phyloP scores from a whole-genome alignment of 2,113 vertebrate species.

The Girardinichthys multiradiatus region DNA sequence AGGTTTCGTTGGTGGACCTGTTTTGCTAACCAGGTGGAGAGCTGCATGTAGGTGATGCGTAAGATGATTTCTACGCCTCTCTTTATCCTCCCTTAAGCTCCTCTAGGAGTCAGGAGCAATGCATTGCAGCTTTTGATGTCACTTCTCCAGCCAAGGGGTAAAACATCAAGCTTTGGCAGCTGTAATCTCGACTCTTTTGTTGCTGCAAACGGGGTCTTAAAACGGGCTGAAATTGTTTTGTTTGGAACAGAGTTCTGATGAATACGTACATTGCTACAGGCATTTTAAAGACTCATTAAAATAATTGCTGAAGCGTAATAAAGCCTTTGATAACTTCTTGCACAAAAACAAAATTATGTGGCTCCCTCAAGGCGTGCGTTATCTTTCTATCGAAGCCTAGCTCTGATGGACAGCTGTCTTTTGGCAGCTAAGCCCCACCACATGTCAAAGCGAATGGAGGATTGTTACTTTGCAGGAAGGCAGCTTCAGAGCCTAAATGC shows the following conservation, averaged over 20 bases:
- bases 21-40: constrained; percentile 50
- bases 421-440: constrained; percentile 27
- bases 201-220: constrained; percentile 58
- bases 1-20: constrained; percentile 35
- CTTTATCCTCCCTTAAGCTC: constrained; percentile 46
- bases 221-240: constrained; percentile 35
- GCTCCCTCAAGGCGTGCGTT: constrained; percentile 29
- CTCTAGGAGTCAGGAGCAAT: constrained; percentile 28
- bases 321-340: constrained; percentile 35
- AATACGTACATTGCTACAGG: constrained; percentile 31
- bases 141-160: constrained; percentile 47
- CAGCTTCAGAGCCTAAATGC: constrained; percentile 29
- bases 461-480: constrained; percentile 46
- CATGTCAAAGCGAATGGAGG: constrained; percentile 28
- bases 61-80: constrained; percentile 15
- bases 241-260: constrained; percentile 7
- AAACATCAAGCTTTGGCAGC: constrained; percentile 25
- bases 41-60: constrained; percentile 12
- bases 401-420: constrained; percentile 52
- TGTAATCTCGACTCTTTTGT: constrained; percentile 5
- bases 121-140: constrained; percentile 60
- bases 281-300: constrained; percentile 37
- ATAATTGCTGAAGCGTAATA: background rate
- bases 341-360: background rate
- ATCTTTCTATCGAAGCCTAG: constrained; percentile 30